A percentile compares a stretch with the other conserved stretches of the same genome.
These are phyloP conservation scores for Cheilosia vernalis DNA, from an alignment of 2,888 invertebrate genomes.

Conservation along the genomic window DNA sequence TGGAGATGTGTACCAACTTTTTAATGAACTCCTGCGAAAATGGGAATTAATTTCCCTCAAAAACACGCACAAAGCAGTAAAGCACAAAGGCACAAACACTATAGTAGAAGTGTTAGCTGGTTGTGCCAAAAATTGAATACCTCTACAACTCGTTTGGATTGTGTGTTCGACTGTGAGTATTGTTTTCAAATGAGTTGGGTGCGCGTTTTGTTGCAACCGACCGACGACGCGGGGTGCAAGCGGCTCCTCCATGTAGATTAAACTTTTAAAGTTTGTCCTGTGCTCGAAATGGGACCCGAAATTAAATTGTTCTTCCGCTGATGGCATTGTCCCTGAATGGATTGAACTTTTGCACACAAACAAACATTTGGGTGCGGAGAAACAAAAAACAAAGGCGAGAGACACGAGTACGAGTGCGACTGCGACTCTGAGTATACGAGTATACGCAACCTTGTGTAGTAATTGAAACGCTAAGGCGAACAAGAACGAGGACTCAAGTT, in stretches of 20 bases:
- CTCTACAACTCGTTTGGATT: background rate
- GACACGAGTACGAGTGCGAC: background rate
- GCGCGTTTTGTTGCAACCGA: slow-evolving; percentile 8
- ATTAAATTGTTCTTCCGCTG: slow-evolving; percentile 64
- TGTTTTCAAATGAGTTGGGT: slow-evolving; percentile 55
- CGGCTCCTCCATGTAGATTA: slow-evolving; percentile 4
- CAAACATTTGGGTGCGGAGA: slow-evolving; percentile 9
- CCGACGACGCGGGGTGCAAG: background rate
- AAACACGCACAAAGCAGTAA: slow-evolving; percentile 57
- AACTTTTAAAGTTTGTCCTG: slow-evolving; percentile 64
- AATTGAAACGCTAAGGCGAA: slow-evolving; percentile 53
- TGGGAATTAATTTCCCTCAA: slow-evolving; percentile 62
- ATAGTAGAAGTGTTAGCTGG: slow-evolving; percentile 37
- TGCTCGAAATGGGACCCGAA: slow-evolving; percentile 55
- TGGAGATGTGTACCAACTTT: slow-evolving; percentile 52
- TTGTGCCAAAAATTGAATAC: slow-evolving; percentile 42
- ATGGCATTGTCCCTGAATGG: slow-evolving; percentile 23
- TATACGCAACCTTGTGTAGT: slow-evolving; percentile 32
- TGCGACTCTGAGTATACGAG: background rate
- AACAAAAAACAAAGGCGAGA: slow-evolving; percentile 13
- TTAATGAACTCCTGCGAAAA: slow-evolving; percentile 71
- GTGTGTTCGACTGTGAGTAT: slow-evolving; percentile 32
- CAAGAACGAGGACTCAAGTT: slow-evolving; percentile 44
- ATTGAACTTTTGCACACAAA: slow-evolving; percentile 31
- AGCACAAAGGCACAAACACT: slow-evolving; percentile 26